phyloP scores from a whole-genome alignment of 2,888 invertebrate species.

The Dichetophora obliterata region DNA sequence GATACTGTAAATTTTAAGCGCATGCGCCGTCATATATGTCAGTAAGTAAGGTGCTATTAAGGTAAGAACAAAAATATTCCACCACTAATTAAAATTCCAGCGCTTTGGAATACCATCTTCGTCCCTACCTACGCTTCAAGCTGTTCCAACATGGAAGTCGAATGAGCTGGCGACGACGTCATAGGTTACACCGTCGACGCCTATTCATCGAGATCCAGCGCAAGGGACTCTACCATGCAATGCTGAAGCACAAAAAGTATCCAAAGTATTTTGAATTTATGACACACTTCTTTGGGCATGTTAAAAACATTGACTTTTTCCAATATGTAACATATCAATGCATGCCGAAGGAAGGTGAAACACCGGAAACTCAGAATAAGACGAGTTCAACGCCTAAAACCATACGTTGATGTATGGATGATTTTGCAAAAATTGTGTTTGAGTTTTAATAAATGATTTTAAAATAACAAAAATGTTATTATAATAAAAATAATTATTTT shows the following conservation, averaged over 20 bases:
- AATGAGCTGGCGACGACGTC: slow-evolving; percentile 55
- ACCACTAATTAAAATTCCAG: slow-evolving; percentile 1
- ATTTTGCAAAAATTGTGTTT: not conserved
- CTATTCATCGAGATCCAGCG: slow-evolving; percentile 57
- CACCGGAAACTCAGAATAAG: not conserved
- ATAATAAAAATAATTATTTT: not conserved
- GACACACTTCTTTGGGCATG: slow-evolving; percentile 51
- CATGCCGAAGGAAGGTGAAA: not conserved
- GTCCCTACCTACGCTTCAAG: slow-evolving; percentile 48
- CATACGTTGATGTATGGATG: not conserved
- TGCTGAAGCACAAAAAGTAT: slow-evolving; percentile 59
- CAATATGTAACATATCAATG: slow-evolving; percentile 52
- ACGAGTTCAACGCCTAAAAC: not conserved
- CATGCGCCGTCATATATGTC: slow-evolving; percentile 39
- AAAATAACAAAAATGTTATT: not conserved
- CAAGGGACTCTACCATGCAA: slow-evolving; percentile 58
- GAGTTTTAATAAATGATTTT: not conserved
- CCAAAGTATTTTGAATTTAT: slow-evolving; percentile 59
- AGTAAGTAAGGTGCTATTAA: slow-evolving; percentile 26
- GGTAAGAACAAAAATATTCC: not conserved
- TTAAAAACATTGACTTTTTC: slow-evolving; percentile 60
- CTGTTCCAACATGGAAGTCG: slow-evolving; percentile 52
- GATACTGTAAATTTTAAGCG: slow-evolving; percentile 45
- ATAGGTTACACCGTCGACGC: slow-evolving; percentile 45
- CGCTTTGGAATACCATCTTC: slow-evolving; percentile 44